These are phyloP conservation scores for Pollachius pollachius DNA, from an alignment of 2,113 vertebrate genomes.

Conservation along the genomic window DNA sequence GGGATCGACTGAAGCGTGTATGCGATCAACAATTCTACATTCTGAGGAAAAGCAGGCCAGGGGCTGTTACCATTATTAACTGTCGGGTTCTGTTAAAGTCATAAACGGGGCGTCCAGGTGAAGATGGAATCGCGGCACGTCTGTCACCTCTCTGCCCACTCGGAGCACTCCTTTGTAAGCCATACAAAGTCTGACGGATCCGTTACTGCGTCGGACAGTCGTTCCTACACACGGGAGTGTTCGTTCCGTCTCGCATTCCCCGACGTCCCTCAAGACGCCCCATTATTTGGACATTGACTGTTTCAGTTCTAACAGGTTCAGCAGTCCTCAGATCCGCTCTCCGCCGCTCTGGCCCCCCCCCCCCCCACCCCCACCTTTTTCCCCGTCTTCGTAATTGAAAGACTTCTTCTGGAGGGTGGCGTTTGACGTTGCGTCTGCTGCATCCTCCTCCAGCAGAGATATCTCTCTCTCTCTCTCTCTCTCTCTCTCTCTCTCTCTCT, in stretches of 20 bases:
- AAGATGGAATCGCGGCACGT: no score
- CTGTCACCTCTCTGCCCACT: conserved; percentile 11
- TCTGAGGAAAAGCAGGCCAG: no score
- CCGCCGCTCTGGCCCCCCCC: neutral
- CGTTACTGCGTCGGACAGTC: conserved; percentile 32
- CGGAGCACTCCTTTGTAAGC: conserved; percentile 20
- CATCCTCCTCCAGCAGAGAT: no score
- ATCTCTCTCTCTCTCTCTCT: no score
- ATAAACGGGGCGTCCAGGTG: no score
- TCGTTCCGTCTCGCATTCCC: no score
- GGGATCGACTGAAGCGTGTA: no score
- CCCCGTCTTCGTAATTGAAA: conserved; percentile 34
- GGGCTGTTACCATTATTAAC: no score
- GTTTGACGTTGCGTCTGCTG: conserved; percentile 26
- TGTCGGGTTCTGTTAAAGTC: no score
- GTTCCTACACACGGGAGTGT: neutral
- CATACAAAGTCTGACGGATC: conserved; percentile 23
- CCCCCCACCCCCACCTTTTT: conserved; percentile 3
- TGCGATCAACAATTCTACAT: no score
- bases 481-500: no score
- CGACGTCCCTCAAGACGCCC: conserved; percentile 1
- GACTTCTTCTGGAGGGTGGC: conserved; percentile 22
- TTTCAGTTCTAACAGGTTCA: conserved; percentile 16
- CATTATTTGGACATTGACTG: conserved; percentile 31
- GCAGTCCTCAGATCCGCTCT: conserved; percentile 17